These are phyloP conservation scores for Lepidonotus clava DNA, from an alignment of 2,888 invertebrate genomes.

Conservation along the genomic window DNA sequence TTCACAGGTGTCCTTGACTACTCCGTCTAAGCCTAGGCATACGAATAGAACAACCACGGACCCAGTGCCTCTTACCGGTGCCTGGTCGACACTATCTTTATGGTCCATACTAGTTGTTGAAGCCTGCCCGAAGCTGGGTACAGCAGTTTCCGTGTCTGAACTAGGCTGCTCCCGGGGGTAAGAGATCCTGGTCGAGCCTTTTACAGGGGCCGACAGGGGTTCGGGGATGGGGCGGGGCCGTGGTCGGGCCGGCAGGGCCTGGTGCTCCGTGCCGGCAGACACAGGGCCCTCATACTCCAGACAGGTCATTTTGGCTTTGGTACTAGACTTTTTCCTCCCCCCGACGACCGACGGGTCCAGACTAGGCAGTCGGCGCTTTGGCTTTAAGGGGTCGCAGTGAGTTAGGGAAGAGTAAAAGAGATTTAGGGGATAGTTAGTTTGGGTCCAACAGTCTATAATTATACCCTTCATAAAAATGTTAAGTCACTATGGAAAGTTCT, in stretches of 20 bases:
- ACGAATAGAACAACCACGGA: no score
- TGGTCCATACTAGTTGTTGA: neutral
- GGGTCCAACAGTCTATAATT: no score
- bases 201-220: neutral
- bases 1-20: no score
- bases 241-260: neutral
- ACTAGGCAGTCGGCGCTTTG: slow-evolving; percentile 32
- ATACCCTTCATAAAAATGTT: no score
- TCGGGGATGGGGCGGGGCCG: neutral
- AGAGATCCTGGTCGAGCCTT: neutral
- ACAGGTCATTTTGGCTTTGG: neutral
- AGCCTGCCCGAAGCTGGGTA: neutral
- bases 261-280: neutral
- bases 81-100: neutral
- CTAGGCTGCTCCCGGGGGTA: neutral
- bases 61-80: slow-evolving; percentile 10
- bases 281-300: neutral
- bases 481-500: no score
- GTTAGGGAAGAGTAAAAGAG: no score
- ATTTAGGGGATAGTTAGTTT: no score
- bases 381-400: slow-evolving; percentile 14
- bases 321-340: neutral
- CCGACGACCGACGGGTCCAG: neutral
- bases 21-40: no score
- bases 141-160: no score